Percentiles rank a stretch among this genome's conserved stretches.
phyloP scores from a whole-genome alignment of 2,113 vertebrate species.

The Etia nguti region DNA sequence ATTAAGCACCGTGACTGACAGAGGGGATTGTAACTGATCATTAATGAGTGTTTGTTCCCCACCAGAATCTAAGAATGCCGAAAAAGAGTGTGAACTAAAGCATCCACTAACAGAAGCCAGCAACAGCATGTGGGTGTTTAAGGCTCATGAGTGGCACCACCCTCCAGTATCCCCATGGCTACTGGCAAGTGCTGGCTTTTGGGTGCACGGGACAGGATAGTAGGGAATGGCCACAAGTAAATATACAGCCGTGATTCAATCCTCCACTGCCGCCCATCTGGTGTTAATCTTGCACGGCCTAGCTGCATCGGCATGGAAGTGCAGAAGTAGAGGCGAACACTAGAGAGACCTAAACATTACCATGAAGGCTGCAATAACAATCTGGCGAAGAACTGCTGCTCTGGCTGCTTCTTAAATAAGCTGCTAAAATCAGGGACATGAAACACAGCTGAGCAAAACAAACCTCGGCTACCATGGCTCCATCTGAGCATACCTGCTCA shows the following conservation, averaged over 20 bases:
- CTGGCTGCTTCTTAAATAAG: neutral
- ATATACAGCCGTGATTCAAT: neutral
- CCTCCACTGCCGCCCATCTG: neutral
- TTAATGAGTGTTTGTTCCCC: neutral
- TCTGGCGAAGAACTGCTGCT: neutral
- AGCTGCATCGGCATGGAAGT: neutral
- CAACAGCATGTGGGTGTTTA: neutral
- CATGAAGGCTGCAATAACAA: neutral
- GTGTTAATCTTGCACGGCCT: neutral
- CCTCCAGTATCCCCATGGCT: neutral
- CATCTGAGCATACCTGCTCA: neutral
- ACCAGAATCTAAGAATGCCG: neutral
- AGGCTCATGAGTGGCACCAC: neutral
- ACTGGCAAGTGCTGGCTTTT: neutral
- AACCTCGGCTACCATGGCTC: neutral
- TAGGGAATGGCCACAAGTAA: neutral
- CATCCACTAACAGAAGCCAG: neutral
- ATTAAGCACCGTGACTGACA: neutral
- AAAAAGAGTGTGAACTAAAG: neutral
- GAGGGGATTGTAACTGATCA: neutral
- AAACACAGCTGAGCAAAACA: neutral
- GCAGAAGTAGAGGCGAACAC: neutral
- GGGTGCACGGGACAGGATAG: neutral
- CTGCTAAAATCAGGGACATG: neutral
- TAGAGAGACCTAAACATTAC: neutral